A percentile compares a stretch with the other conserved stretches of the same genome.
These are phyloP conservation scores for Ahaetulla prasina DNA, from an alignment of 2,113 vertebrate species.

Conservation along the genomic window DNA sequence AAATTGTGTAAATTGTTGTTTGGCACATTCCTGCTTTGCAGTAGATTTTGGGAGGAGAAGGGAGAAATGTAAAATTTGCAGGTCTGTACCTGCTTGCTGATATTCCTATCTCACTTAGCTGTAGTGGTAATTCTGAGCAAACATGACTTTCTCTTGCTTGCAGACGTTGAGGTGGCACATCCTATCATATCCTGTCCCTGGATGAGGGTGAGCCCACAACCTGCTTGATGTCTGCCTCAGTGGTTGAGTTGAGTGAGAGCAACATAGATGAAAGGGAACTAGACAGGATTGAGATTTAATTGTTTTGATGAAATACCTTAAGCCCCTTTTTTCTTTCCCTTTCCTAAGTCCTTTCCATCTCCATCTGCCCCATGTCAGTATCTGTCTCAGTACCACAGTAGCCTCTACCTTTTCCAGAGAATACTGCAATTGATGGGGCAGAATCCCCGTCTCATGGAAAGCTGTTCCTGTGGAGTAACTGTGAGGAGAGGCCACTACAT, in stretches of 20 bases:
- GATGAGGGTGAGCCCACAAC: not conserved
- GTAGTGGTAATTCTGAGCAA: conserved; percentile 15
- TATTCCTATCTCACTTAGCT: not conserved
- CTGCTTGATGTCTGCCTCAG: conserved; percentile 19
- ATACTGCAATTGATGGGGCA: conserved; percentile 1
- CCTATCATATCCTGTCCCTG: conserved; percentile 3
- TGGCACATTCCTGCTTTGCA: not conserved
- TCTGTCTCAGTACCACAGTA: not conserved
- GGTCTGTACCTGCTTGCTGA: not conserved
- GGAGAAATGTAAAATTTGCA: not conserved
- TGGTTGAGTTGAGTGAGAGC: conserved; percentile 5
- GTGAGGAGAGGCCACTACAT: not conserved
- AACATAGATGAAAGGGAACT: not conserved
- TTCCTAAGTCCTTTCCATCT: conserved; percentile 5
- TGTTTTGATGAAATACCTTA: not conserved
- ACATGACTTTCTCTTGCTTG: conserved; percentile 16
- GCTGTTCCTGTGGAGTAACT: not conserved
- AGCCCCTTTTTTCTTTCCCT: not conserved
- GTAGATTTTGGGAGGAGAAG: not conserved
- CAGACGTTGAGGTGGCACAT: conserved; percentile 9
- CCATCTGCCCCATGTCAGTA: not conserved
- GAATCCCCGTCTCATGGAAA: not conserved
- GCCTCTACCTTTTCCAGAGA: conserved; percentile 4
- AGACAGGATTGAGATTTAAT: no score
- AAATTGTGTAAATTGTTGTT: not conserved